Evolutionary conservation across 53 echinoderm and acorn worm species (phyloP), one percentile per base, ranked within the genome.

Genomic region (Patiria pectinifera): DNA sequence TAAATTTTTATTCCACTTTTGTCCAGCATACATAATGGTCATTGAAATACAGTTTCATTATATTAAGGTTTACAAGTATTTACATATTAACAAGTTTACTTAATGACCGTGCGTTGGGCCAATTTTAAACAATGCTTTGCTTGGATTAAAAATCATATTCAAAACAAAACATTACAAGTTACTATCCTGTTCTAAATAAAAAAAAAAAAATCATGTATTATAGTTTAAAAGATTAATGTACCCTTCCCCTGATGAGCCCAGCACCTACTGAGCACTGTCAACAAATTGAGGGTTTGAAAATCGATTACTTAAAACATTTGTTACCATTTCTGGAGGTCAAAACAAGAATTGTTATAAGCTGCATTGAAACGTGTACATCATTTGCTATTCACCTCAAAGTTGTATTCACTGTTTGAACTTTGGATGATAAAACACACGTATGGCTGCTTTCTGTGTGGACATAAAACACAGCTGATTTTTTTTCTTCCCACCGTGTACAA

Each of bases 1-100:
- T 74, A 21, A 11, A 16, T 80, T 59, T 82, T 82, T 59, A 59
- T 82, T 22, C 82, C 53, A 82, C 24, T 53, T 19, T n/a, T 5
- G 59, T 53, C 82, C 24, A 80, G 45, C 48, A 9, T 80, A 80
- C 48, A 47, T 48, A 80, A 80, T 76, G 25, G 76, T 45, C 48
- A 18, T 45, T 11, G 11, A 4, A 18, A 77, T 11, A 79, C 79
- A 79, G 16, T 59, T n/a, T 82, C 23, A 82, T 59, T 82, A 59
- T 82, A 82, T 82, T 24, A 82, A 59, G 58, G 82, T 82, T 82
- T 53, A 82, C 82, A 82, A 53, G 23, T 82, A 82, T 82, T 59
- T 82, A 82, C 82, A 82, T 82, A 82, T 82, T 59, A 22, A 82
- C 82, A 82, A 16, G 19, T 59, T 53, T 74, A 69, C 21, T 48